These are phyloP conservation scores for Coronaproctus castanopsis DNA, from an alignment of 2,888 invertebrate species.

Conservation along the genomic window DNA sequence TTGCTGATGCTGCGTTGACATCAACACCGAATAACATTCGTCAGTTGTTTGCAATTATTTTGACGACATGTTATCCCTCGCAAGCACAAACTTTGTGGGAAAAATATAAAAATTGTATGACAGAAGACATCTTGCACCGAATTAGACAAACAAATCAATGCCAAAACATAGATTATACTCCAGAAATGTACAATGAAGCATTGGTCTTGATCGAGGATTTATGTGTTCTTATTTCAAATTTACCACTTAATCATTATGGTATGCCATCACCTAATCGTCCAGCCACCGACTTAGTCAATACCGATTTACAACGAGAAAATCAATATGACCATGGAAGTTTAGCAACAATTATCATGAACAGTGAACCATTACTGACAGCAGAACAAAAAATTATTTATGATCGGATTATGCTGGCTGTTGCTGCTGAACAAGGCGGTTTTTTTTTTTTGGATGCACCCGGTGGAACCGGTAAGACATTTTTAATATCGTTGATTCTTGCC, in stretches of 20 bases:
- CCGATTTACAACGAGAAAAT: constrained; percentile 20
- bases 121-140: constrained; percentile 5
- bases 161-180: constrained; percentile 2
- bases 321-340: constrained; percentile 17
- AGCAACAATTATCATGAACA: constrained; percentile 11
- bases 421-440: constrained; percentile 18
- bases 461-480: constrained; percentile 27
- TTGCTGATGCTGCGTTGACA: constrained; percentile 16
- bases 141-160: not conserved
- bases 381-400: constrained; percentile 12
- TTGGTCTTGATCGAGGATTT: constrained; percentile 12
- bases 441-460: constrained; percentile 22
- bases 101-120: constrained; percentile 5
- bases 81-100: constrained; percentile 16
- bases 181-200: constrained; percentile 21
- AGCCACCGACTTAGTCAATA: constrained; percentile 17
- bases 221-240: constrained; percentile 15
- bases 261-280: constrained; percentile 17
- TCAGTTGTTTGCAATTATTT: constrained; percentile 22
- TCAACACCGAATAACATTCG: constrained; percentile 21
- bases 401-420: constrained; percentile 18
- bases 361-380: constrained; percentile 6
- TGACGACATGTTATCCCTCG: constrained; percentile 22
- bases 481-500: constrained; percentile 25
- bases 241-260: constrained; percentile 20